Evolutionary conservation across 2,888 invertebrate species (phyloP).

Genomic region (Meiosimyza decipiens): DNA sequence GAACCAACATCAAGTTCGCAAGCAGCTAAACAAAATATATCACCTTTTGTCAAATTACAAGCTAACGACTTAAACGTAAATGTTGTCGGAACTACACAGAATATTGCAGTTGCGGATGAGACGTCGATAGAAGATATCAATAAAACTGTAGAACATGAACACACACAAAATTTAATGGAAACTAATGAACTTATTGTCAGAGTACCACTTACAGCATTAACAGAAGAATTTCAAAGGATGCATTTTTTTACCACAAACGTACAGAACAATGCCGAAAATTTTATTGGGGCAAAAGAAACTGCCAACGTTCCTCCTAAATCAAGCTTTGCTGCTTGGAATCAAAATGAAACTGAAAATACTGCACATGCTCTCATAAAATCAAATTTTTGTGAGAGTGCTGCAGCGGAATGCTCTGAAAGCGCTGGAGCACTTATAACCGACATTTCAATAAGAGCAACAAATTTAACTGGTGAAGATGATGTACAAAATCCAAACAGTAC

Average conservation of each 20-base stretch:
- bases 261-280: background rate
- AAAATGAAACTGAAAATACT: conserved; percentile 8
- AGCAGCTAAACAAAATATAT: background rate
- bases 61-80: background rate
- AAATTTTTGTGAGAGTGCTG: conserved; percentile 57
- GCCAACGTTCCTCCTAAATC: background rate
- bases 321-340: background rate
- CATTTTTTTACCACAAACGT: conserved; percentile 38
- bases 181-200: conserved; percentile 37
- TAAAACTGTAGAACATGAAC: background rate
- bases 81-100: background rate
- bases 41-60: background rate
- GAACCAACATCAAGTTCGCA: background rate
- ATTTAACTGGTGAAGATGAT: conserved; percentile 37
- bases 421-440: conserved; percentile 51
- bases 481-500: conserved; percentile 37
- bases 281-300: background rate
- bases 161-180: background rate
- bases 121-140: too few relatives aligned
- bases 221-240: conserved; percentile 42
- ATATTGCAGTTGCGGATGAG: background rate
- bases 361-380: background rate
- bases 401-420: conserved; percentile 56
- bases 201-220: conserved; percentile 42
- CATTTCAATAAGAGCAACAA: background rate